Evolutionary conservation across 2,888 invertebrate species (phyloP).

Genomic region (Coelopa pilipes): DNA sequence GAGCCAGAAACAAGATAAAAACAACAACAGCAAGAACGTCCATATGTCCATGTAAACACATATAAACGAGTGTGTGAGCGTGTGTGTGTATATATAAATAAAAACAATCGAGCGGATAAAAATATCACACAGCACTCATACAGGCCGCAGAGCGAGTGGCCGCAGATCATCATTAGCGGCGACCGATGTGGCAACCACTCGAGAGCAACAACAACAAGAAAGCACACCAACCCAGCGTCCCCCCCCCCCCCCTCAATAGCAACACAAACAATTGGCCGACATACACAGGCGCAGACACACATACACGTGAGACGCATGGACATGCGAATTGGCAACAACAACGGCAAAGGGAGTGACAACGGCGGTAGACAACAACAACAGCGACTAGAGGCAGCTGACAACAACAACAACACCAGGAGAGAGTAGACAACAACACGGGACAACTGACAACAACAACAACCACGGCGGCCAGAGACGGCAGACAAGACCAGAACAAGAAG

Average conservation of each 20-base stretch:
- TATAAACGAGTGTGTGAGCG: background rate
- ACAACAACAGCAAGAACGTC: background rate
- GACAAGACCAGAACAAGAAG: no score
- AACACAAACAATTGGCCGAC: background rate
- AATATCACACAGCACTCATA: conserved; percentile 26
- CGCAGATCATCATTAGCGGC: conserved; percentile 19
- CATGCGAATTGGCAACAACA: background rate
- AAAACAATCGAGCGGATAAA: conserved; percentile 36
- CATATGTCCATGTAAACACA: no score
- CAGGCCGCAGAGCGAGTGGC: conserved; percentile 5
- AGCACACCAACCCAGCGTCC: conserved; percentile 7
- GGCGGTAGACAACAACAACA: background rate
- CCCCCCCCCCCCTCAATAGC: no score
- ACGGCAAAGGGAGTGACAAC: background rate
- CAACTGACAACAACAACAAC: no score
- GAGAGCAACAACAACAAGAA: conserved; percentile 15
- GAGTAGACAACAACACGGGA: no score
- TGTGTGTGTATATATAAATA: conserved; percentile 18
- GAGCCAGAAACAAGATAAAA: background rate
- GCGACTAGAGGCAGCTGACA: background rate
- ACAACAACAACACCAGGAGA: no score
- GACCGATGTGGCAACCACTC: conserved; percentile 18
- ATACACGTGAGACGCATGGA: background rate
- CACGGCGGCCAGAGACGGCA: no score
- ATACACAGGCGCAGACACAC: background rate